A percentile compares a stretch with the other conserved stretches of the same genome.
Conservation (phyloP, 2,113 vertebrate genomes). For the Pomatorhinus ruficollis region DNA sequence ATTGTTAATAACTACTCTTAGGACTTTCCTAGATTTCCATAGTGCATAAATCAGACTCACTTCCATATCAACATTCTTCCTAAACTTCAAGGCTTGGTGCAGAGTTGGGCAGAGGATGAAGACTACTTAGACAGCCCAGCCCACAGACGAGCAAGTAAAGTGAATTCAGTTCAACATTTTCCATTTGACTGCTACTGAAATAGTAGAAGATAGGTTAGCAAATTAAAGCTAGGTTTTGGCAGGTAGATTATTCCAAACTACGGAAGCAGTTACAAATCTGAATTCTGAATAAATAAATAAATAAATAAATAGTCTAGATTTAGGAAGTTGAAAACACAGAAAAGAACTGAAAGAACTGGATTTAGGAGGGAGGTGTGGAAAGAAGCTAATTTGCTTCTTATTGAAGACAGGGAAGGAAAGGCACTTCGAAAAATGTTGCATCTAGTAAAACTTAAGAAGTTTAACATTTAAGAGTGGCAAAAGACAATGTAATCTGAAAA, state of each 20-base stretch:
- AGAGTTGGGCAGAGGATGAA: neutral
- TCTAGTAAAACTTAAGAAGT: neutral
- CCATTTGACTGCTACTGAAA: neutral
- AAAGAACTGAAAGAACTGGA: neutral
- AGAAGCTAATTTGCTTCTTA: rapidly evolving
- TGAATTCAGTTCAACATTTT: neutral
- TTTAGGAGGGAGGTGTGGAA: neutral
- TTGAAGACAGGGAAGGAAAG: neutral
- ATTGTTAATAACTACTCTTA: neutral
- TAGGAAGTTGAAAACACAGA: neutral
- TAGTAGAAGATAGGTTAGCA: neutral
- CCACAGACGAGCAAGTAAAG: rapidly evolving
- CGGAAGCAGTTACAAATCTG: neutral
- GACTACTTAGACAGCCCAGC: neutral
- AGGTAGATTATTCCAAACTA: neutral
- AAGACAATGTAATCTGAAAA: neutral
- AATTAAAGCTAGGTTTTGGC: neutral
- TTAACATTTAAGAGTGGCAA: neutral
- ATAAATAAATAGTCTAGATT: neutral
- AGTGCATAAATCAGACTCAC: neutral
- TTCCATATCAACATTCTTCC: neutral
- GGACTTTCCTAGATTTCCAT: neutral
- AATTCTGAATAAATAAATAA: neutral
- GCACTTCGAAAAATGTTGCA: neutral
- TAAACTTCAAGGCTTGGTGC: neutral